A percentile compares a stretch with the other conserved stretches of the same genome.
Evolutionary conservation across 2,888 invertebrate species (phyloP).

Genomic region (Pyrgus malvae): DNA sequence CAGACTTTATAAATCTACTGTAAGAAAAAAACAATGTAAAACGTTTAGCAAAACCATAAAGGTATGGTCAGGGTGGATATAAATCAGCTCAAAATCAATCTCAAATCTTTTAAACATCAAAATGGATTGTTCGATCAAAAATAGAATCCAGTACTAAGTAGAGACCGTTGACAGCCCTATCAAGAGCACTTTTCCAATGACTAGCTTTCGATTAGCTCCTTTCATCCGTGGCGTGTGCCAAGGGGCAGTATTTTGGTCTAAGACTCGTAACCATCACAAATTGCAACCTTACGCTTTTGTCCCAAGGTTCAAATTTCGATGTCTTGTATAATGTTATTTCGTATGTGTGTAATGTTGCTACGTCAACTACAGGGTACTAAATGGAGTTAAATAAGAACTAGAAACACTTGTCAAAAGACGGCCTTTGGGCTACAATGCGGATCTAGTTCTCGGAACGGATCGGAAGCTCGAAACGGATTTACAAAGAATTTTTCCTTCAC

Average conservation of each 20-base stretch:
- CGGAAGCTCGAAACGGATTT: no score
- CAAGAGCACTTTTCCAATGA: conserved; percentile 35
- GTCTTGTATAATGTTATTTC: not conserved
- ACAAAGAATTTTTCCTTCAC: no score
- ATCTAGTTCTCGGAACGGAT: no score
- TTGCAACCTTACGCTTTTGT: no score
- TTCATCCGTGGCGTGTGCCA: conserved; percentile 41
- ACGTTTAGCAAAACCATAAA: no score
- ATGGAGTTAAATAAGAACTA: conserved; percentile 24
- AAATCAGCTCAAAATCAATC: not conserved
- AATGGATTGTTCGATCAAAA: not conserved
- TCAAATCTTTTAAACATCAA: conserved; percentile 4
- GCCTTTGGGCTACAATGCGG: no score
- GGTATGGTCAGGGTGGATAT: no score
- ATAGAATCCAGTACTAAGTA: conserved; percentile 8
- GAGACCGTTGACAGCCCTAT: conserved; percentile 19
- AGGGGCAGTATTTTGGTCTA: conserved; percentile 33
- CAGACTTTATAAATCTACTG: no score
- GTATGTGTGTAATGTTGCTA: no score
- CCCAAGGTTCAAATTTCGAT: no score
- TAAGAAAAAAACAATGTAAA: no score
- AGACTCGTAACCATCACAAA: no score
- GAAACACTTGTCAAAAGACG: conserved; percentile 17
- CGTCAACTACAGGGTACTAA: not conserved
- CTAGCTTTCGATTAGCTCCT: conserved; percentile 39